phyloP scores from a whole-genome alignment of 2,888 invertebrate species.

The Andrena bicolor region DNA sequence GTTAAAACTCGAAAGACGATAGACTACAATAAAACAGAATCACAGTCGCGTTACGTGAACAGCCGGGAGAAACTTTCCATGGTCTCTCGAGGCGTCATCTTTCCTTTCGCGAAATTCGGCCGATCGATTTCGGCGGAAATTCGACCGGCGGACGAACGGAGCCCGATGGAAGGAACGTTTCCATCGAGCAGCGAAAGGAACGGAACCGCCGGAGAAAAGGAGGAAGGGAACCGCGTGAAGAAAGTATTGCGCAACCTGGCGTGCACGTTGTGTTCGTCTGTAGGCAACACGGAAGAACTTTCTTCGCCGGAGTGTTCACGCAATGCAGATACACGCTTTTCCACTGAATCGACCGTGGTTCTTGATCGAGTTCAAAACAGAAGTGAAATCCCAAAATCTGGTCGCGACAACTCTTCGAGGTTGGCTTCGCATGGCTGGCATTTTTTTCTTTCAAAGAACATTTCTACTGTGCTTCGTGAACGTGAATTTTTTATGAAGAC shows the following conservation, averaged over 20 bases:
- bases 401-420: too few species aligned
- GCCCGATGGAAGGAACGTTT: background rate
- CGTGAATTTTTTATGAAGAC: too few species aligned
- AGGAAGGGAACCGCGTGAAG: conserved; percentile 22
- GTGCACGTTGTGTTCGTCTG: conserved; percentile 17
- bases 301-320: conserved; percentile 72
- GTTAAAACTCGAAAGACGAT: background rate
- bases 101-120: conserved; percentile 15
- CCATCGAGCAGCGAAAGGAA: conserved; percentile 8
- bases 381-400: conserved; percentile 1
- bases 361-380: background rate
- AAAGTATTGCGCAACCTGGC: conserved; percentile 67
- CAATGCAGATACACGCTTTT: conserved; percentile 58
- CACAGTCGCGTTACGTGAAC: background rate
- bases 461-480: too few species aligned
- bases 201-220: background rate
- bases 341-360: conserved; percentile 8
- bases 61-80: background rate
- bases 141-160: background rate
- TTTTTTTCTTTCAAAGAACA: too few species aligned
- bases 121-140: conserved; percentile 16
- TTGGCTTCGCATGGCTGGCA: too few species aligned
- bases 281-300: conserved; percentile 78
- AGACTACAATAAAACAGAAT: background rate
- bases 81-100: background rate